phyloP scores from a whole-genome alignment of 1,140 invertebrate genomes.

The Drosophila aff. region DNA sequence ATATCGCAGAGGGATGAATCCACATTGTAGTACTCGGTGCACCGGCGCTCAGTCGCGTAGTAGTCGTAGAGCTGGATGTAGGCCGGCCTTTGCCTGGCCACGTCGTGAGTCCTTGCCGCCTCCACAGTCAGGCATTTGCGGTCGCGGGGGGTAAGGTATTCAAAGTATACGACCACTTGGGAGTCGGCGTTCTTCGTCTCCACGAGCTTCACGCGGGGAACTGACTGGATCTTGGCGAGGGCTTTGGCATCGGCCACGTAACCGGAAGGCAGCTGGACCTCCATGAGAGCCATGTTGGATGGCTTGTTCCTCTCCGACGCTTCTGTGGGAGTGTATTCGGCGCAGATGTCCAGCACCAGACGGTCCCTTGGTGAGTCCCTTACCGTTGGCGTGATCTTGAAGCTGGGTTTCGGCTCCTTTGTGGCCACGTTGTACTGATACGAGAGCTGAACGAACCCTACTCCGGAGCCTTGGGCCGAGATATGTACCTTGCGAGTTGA shows the following conservation, averaged over 20 bases:
- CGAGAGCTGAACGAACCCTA: conserved; percentile 91
- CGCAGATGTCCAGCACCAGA: conserved; percentile 91
- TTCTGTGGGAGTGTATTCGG: conserved; percentile 70
- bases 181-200: conserved; percentile 92
- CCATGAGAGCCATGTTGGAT: conserved; percentile 96
- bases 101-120: conserved; percentile 92
- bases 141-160: conserved; percentile 88
- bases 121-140: conserved; percentile 93
- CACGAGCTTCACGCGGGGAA: conserved; percentile 86
- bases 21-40: conserved; percentile 91
- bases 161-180: conserved; percentile 93
- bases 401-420: conserved; percentile 91
- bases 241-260: conserved; percentile 87
- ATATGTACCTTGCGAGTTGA: conserved; percentile 85
- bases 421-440: conserved; percentile 93
- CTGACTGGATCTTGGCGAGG: conserved; percentile 43
- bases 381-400: conserved; percentile 91
- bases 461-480: conserved; percentile 89
- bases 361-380: conserved; percentile 90
- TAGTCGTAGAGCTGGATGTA: conserved; percentile 96
- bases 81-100: conserved; percentile 93
- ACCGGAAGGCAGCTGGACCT: conserved; percentile 93
- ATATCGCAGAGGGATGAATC: conserved; percentile 90
- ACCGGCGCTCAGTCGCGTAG: conserved; percentile 91
- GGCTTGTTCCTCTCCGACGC: conserved; percentile 25